Conservation (phyloP, 2,797 vertebrate genomes). For the Spinus pinus region DNA sequence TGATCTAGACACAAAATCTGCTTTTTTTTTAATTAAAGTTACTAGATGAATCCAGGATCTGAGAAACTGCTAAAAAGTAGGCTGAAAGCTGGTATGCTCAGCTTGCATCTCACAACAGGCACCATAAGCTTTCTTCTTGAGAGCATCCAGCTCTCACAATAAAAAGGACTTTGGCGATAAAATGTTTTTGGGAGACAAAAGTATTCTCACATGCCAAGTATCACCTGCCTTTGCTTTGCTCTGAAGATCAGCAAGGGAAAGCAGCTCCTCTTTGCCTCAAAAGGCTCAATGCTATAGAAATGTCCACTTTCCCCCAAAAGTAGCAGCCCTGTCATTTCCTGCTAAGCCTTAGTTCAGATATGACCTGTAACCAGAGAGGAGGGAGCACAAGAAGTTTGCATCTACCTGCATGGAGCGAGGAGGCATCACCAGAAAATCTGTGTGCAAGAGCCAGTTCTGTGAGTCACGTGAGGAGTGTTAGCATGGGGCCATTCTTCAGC, state of each 20-base stretch:
- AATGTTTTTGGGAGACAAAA: neutral
- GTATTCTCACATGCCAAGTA: neutral
- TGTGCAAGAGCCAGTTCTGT: neutral
- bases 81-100: neutral
- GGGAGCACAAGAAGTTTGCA: neutral
- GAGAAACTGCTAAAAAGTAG: neutral
- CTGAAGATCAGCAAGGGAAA: neutral
- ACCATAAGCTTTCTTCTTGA: neutral
- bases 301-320: neutral
- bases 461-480: neutral
- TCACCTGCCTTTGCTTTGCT: slow-evolving; percentile 9
- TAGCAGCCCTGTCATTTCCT: neutral
- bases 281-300: slow-evolving; percentile 18
- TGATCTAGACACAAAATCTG: neutral
- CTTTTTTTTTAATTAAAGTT: neutral
- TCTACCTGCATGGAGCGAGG: fast-evolving
- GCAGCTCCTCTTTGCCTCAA: neutral
- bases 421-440: neutral
- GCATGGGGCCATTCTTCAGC: neutral
- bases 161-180: neutral
- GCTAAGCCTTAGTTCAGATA: neutral
- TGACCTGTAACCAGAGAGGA: neutral
- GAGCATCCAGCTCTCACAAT: neutral
- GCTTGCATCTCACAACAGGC: slow-evolving; percentile 8
- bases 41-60: neutral